Evolutionary conservation across 1,140 invertebrate genomes (phyloP), one percentile per base, ranked within the genome.

Genomic region (Pissodes strobi): DNA sequence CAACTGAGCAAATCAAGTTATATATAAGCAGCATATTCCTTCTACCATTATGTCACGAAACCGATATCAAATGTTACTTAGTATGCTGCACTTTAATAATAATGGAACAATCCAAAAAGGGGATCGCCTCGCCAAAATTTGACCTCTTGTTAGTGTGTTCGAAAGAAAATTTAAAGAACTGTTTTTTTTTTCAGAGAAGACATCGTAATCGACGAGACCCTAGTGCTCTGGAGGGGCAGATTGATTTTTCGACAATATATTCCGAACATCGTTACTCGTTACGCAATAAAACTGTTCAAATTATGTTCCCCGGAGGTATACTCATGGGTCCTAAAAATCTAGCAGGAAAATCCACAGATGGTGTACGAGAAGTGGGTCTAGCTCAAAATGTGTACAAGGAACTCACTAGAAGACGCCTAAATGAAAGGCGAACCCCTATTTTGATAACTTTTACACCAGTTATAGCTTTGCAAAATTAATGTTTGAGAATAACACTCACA

Each of bases 261-360:
- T n/a, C 69, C 67, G 12, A 73, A 69, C 55, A n/a, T n/a, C n/a
- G n/a, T n/a, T n/a, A 67, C 72, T 59, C 43, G 68, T 55, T 74
- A 74, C 58, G 72, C 68, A 5, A 74, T 73, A 8, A 75, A 76
- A 37, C 38, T 76, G 12, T 76, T 71, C 60, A 64, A 72, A 30
- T 58, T 73, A 21, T 74, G 69, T 22, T 41, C 55, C 5, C 45
- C 48, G 13, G 25, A 51, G 21, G 61, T 60, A 17, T 66, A 70
- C 27, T 66, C 69, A 21, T 59, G 67, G 12, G 62, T 63, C 18
- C 43, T 71, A 9, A 51, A 69, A 68, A 27, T 72, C 25, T 68
- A 41, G 57, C 15, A 66, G 68, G 23, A 65, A 62, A 58, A n/a
- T n/a, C n/a, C n/a, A n/a, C n/a, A n/a, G n/a, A n/a, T n/a, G n/a